phyloP scores from a whole-genome alignment of 2,113 vertebrate genomes.

The sheep (Ovis aries) region ARS-UI_Ramb_v3.0 NC_056076.1:34312501-34313000 shows the following conservation, averaged over 20 bases:
- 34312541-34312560: background rate
- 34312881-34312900: constrained; percentile 5
- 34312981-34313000: constrained; percentile 59
- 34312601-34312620: background rate
- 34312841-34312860: constrained; percentile 14
- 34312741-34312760: background rate
- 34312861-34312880: constrained; percentile 30
- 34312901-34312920: constrained; percentile 37
- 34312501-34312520: background rate
- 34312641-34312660: background rate
- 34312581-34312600: background rate
- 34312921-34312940: constrained; percentile 55
- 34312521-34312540: background rate
- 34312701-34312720: background rate
- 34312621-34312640: background rate
- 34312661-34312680: background rate
- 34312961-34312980: background rate
- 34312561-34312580: constrained; percentile 19
- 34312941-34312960: constrained; percentile 40
- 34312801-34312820: background rate
- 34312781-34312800: background rate
- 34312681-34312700: background rate
- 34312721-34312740: background rate
- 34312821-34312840: background rate
- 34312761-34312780: background rate